A percentile compares a stretch with the other conserved stretches of the same genome.
These are phyloP conservation scores for Agrenia bidenticulata DNA, from an alignment of 2,888 invertebrate genomes.

Conservation along the genomic window DNA sequence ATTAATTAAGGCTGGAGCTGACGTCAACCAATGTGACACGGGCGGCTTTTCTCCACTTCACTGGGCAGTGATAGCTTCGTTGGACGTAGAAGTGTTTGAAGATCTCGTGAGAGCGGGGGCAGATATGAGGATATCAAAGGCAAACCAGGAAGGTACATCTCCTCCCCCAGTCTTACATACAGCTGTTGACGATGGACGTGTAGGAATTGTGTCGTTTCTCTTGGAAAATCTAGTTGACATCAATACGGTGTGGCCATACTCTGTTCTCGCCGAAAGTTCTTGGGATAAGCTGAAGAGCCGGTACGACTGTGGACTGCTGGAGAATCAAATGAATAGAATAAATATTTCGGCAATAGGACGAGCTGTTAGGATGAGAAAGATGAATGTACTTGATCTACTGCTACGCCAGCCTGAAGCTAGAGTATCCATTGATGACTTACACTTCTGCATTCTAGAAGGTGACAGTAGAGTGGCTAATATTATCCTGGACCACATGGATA, in stretches of 20 bases:
- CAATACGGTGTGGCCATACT: background rate
- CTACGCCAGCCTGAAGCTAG: background rate
- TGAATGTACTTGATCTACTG: background rate
- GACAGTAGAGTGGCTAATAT: constrained; percentile 1
- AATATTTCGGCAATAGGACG: background rate
- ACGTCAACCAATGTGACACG: background rate
- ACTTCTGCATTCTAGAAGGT: constrained; percentile 11
- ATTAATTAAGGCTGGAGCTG: background rate
- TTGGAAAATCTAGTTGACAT: background rate
- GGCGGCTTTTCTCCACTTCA: constrained; percentile 4
- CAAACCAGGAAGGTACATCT: background rate
- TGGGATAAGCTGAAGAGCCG: background rate
- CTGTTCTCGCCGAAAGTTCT: background rate
- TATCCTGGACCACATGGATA: background rate
- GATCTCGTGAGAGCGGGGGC: background rate
- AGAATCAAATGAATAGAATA: background rate
- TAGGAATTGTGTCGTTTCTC: background rate
- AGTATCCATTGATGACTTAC: background rate
- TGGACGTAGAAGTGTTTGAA: background rate
- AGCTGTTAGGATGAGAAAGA: constrained; percentile 12
- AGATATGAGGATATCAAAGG: background rate
- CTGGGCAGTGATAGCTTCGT: background rate
- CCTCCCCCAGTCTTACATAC: background rate
- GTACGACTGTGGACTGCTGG: background rate
- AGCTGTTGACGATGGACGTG: constrained; percentile 8